phyloP scores from a whole-genome alignment of 2,888 invertebrate species.

The Polia nebulosa region DNA sequence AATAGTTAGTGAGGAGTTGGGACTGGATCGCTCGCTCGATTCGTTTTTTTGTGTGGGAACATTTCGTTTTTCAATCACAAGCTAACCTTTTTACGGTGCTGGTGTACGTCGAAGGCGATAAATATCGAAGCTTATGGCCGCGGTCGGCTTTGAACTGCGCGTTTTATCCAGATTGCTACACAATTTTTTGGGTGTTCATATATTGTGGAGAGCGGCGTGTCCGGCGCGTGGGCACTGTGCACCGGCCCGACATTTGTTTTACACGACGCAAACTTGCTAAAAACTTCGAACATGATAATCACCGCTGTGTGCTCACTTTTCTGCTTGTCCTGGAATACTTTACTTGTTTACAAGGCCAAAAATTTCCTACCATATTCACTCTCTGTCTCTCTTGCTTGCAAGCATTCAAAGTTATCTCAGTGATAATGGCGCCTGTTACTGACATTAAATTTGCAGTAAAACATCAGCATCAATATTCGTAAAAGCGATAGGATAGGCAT shows the following conservation, averaged over 20 bases:
- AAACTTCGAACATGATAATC: conserved; percentile 57
- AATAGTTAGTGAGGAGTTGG: conserved; percentile 66
- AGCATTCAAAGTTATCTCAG: not conserved
- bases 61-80: conserved; percentile 87
- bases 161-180: conserved; percentile 81
- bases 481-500: conserved; percentile 11
- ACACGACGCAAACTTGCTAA: conserved; percentile 58
- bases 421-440: not conserved
- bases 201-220: conserved; percentile 52
- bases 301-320: conserved; percentile 4
- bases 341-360: not conserved
- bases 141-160: conserved; percentile 85
- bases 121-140: conserved; percentile 87
- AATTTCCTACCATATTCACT: not conserved
- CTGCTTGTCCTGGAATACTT: not conserved
- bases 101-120: conserved; percentile 82
- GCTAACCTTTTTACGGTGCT: conserved; percentile 83
- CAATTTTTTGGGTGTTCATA: conserved; percentile 68
- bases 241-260: conserved; percentile 49
- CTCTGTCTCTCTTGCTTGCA: not conserved
- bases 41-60: conserved; percentile 84
- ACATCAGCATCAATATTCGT: conserved; percentile 8
- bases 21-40: conserved; percentile 59
- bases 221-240: conserved; percentile 61
- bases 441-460: conserved; percentile 2